These are phyloP conservation scores for Smutsia gigantea DNA, from an alignment of 2,797 vertebrate genomes.

Conservation along the genomic window DNA sequence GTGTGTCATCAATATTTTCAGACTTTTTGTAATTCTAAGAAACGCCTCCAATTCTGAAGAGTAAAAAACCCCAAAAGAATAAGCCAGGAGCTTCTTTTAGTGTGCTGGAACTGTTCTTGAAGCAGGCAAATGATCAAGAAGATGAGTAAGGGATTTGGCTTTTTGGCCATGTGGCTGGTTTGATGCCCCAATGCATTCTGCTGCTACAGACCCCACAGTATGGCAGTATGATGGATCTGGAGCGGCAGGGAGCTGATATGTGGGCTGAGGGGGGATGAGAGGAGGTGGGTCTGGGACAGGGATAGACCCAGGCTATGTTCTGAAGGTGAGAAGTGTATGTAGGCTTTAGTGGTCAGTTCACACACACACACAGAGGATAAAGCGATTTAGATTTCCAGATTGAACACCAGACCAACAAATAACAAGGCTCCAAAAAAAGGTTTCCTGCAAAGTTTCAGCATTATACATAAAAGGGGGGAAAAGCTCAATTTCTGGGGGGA, in stretches of 20 bases:
- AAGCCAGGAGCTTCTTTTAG: not conserved
- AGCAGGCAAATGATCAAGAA: not conserved
- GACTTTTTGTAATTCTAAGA: not conserved
- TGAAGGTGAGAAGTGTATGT: not conserved
- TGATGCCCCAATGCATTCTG: not conserved
- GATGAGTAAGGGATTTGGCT: not conserved
- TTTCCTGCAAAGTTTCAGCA: not conserved
- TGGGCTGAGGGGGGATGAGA: fast-evolving
- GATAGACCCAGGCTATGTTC: not conserved
- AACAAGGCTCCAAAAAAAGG: not conserved
- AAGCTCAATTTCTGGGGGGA: too few relatives aligned
- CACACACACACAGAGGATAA: not conserved
- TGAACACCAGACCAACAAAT: not conserved
- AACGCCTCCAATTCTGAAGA: not conserved
- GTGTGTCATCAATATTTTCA: not conserved
- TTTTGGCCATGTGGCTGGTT: not conserved
- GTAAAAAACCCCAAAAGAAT: not conserved
- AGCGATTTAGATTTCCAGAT: not conserved
- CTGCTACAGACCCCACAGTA: not conserved
- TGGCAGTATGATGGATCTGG: not conserved
- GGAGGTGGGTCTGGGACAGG: too few relatives aligned
- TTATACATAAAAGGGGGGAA: not conserved
- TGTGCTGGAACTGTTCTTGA: not conserved
- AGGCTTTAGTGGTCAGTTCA: not conserved
- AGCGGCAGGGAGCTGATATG: not conserved